Evolutionary conservation across 2,113 vertebrate species (phyloP), one percentile per base, ranked within the genome.

Genomic region (Diphyllodes magnificus): DNA sequence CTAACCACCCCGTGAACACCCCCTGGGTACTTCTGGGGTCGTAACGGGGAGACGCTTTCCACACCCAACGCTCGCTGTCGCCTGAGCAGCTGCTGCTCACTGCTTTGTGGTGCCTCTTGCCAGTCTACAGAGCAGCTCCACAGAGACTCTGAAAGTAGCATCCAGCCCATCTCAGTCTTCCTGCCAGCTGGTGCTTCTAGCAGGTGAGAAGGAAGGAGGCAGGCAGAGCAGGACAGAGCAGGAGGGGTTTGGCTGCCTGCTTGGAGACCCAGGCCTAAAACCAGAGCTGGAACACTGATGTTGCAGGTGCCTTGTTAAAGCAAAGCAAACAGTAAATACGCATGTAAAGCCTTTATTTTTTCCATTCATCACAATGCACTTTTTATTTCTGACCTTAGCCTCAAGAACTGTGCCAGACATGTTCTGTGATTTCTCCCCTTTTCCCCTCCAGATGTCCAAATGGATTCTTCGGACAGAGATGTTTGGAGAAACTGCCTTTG

Each of bases 391-490:
- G 97, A 98, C 97, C 98, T 97, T 96, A 97, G 97, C 97, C 98
- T 98, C 97, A 95, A 95, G 97, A 98, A 97, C 90, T 96, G 97
- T 97, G 98, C 98, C 97, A 97, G 97, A 96, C 98, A 97, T 98
- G 98, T 98, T 98, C 98, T 99, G 97, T 98, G 98, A 98, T 98
- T 99, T 98, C 98, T 98, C 98, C 98, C 98, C 98, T 99, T 99
- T 98, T 98, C 98, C 98, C 98, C 98, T 99, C 98, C 99, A 99
- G 99, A 99, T 99, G 99, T 99, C 98, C 98, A 96, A 98, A 98
- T 3, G 99, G 99, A 99, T 99, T 99, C 99, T 99, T 98, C 98
- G 99, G 99, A 98, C 98, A 97, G 92, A 99, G 99, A 97, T 99
- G 99, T 99, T 99, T 99, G 98, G 98, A 99, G 98, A 99, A 99